These are phyloP conservation scores for Lathamus discolor DNA, from an alignment of 2,113 vertebrate species.

Conservation along the genomic window DNA sequence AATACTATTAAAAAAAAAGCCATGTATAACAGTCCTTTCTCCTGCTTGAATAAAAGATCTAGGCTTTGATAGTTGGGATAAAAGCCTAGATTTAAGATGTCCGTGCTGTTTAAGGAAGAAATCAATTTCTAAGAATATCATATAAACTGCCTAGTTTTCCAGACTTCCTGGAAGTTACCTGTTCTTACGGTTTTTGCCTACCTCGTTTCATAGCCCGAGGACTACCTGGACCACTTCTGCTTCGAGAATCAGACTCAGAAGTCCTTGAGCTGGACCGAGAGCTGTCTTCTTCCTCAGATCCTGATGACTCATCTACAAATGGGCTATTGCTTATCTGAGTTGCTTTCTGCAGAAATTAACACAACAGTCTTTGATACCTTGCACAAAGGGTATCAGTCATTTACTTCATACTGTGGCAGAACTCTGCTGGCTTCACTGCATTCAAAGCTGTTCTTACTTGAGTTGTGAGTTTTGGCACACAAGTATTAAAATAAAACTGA, in stretches of 20 bases:
- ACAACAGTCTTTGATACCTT: neutral
- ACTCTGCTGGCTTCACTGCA: neutral
- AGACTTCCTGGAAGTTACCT: neutral
- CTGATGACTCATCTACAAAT: constrained; percentile 87
- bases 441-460: neutral
- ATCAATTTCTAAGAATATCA: neutral
- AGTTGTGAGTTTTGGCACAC: constrained; percentile 25
- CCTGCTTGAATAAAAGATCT: neutral
- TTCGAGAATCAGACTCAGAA: constrained; percentile 81
- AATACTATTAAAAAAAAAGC: neutral
- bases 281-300: constrained; percentile 89
- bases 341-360: constrained; percentile 84
- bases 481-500: neutral
- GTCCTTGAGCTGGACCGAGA: constrained; percentile 84
- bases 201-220: constrained; percentile 92
- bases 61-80: neutral
- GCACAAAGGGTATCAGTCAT: neutral
- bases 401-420: neutral
- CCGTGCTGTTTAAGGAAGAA: neutral
- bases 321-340: constrained; percentile 90
- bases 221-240: constrained; percentile 83
- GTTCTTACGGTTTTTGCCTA: constrained; percentile 9
- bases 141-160: neutral
- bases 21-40: neutral
- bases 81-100: neutral